Evolutionary conservation across 2,797 vertebrate genomes (phyloP), one percentile per base, ranked within the genome.

Genomic region (Ceyx erithaca): DNA sequence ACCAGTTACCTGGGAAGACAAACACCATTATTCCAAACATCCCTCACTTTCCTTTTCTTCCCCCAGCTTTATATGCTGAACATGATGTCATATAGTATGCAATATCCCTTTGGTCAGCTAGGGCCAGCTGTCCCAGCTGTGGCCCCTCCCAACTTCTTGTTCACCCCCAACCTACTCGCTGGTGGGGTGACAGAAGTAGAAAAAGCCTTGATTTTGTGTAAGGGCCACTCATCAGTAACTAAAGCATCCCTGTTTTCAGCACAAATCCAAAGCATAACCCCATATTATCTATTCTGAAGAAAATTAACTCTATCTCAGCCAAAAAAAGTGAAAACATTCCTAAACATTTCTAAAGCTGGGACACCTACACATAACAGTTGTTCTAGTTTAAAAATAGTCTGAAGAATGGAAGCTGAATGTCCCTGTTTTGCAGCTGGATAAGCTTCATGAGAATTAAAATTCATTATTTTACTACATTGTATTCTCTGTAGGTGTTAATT

Each of bases 371-470:
- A 31, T 57, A 70, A 33, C 33, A 46, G 57, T 77, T 85, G 61
- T 22, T 83, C 45, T 82, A 14, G 81, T 86, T 72, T 72, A 41
- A 94, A 91, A 90, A 81, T 23, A 86, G 23, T 82, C 59, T 57
- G 28, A 26, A 90, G 25, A 84, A 79, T 59, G n/a, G 49, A 73
- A 3, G 4, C 10, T 45, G 21, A 70, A 48, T 64, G 28, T 62
- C 49, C 57, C 25, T 51, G 9, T 8, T 88, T 76, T 84, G 43
- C 28, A 1, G 49, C 43, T 73, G 41, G 25, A 26, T 73, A 64
- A 69, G n/a, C 41, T 91, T 90, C 23, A 66, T 57, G 28, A 25
- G 14, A 86, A 46, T 73, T 69, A 52, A 21, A 76, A 84, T 49
- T 64, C 25, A 70, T 55, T 80, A 83, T 81, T 40, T 61, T 7